Conservation (phyloP, 2,888 invertebrate species). For the Drosophila flavopinicola region DNA sequence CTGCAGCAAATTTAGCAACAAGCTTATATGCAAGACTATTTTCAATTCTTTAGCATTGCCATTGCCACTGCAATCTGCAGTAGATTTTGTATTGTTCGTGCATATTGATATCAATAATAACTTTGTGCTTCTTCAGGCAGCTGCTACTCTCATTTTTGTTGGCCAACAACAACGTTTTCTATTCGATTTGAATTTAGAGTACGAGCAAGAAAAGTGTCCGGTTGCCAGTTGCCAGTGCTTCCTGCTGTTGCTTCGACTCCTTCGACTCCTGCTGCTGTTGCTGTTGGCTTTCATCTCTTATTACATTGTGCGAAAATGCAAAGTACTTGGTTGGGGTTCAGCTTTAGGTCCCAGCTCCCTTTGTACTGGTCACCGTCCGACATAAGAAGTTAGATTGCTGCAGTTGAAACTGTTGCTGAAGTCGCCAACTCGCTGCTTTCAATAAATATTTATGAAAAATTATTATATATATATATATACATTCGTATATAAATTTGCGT, state of each 20-base stretch:
- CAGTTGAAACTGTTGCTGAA: slow-evolving; percentile 58
- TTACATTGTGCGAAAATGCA: slow-evolving; percentile 70
- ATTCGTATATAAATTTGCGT: slow-evolving; percentile 7
- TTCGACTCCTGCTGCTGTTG: slow-evolving; percentile 26
- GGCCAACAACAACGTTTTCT: slow-evolving; percentile 18
- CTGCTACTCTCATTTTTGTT: slow-evolving; percentile 29
- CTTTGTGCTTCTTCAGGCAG: slow-evolving; percentile 53
- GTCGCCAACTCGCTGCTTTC: slow-evolving; percentile 37
- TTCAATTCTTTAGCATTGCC: slow-evolving; percentile 4
- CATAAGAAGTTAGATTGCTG: slow-evolving; percentile 64
- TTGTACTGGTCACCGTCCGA: slow-evolving; percentile 27
- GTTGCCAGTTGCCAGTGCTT: slow-evolving; percentile 24
- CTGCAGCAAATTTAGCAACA: too few species aligned
- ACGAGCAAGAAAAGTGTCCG: slow-evolving; percentile 40
- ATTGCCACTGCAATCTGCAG: slow-evolving; percentile 16
- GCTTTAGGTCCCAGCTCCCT: slow-evolving; percentile 1
- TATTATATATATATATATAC: slow-evolving; percentile 19
- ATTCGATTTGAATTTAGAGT: slow-evolving; percentile 29
- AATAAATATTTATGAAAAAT: slow-evolving; percentile 78
- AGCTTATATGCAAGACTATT: not conserved
- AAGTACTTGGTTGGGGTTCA: slow-evolving; percentile 50
- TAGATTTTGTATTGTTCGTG: slow-evolving; percentile 19
- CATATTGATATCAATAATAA: slow-evolving; percentile 52
- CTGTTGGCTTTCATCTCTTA: slow-evolving; percentile 69
- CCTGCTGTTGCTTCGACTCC: not conserved